Evolutionary conservation across 1,140 invertebrate genomes (phyloP).

Genomic region (Halictus rubicundus): DNA sequence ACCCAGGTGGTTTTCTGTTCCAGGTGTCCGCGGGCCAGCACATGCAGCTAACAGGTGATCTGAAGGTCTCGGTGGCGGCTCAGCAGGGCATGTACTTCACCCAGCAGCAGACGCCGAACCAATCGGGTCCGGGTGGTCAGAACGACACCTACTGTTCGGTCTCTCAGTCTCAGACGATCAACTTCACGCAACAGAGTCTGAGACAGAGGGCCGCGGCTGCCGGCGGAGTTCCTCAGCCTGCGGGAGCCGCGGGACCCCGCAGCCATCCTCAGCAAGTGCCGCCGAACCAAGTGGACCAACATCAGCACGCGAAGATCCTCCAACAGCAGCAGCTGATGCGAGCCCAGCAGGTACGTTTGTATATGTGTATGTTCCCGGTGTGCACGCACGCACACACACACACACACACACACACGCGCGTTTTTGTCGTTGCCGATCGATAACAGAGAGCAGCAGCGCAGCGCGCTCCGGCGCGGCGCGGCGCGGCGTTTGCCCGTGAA

Average conservation of each 20-base stretch:
- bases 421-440: slow-evolving; percentile 12
- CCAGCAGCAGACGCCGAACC: slow-evolving; percentile 81
- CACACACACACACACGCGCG: no score
- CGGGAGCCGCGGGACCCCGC: slow-evolving; percentile 58
- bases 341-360: slow-evolving; percentile 78
- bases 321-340: slow-evolving; percentile 83
- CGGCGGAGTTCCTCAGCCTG: slow-evolving; percentile 71
- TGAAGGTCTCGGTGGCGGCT: slow-evolving; percentile 88
- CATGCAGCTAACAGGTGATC: slow-evolving; percentile 86
- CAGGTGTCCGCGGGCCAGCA: slow-evolving; percentile 91
- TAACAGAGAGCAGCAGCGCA: not conserved
- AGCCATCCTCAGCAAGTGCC: slow-evolving; percentile 75
- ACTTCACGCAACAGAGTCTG: slow-evolving; percentile 88
- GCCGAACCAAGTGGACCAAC: slow-evolving; percentile 77
- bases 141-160: slow-evolving; percentile 86
- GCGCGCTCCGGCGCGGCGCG: no score
- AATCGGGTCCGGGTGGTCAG: slow-evolving; percentile 75
- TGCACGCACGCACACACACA: no score
- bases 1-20: slow-evolving; percentile 10
- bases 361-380: no score
- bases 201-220: slow-evolving; percentile 76
- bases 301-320: slow-evolving; percentile 84
- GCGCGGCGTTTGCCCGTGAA: slow-evolving; percentile 7
- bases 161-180: slow-evolving; percentile 90
- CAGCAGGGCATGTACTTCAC: slow-evolving; percentile 90